Evolutionary conservation across 2,113 vertebrate species (phyloP).

Genomic region (Cottus gobio): DNA sequence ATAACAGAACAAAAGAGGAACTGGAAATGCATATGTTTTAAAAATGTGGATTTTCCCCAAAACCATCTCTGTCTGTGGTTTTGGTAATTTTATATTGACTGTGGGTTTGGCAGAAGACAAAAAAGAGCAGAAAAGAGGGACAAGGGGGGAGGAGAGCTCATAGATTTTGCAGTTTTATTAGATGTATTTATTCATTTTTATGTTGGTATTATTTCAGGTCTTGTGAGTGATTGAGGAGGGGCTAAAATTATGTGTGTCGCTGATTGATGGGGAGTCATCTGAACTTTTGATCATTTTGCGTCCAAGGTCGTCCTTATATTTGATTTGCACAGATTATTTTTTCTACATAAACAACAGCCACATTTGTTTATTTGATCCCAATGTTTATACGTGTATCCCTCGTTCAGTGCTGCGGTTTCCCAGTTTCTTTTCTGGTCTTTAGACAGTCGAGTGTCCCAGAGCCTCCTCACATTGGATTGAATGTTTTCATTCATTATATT

Average conservation of each 20-base stretch:
- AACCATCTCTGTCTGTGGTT: conserved; percentile 77
- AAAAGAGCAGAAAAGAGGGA: conserved; percentile 75
- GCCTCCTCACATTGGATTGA: not conserved
- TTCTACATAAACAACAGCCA: conserved; percentile 42
- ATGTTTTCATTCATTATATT: conserved; percentile 24
- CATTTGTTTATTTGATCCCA: conserved; percentile 54
- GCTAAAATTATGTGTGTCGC: conserved; percentile 18
- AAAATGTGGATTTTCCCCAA: conserved; percentile 79
- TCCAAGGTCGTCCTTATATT: conserved; percentile 23
- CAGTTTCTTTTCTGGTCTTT: not conserved
- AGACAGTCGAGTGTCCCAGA: conserved; percentile 3
- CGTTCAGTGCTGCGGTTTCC: conserved; percentile 11
- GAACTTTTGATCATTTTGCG: conserved; percentile 33
- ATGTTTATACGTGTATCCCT: conserved; percentile 17
- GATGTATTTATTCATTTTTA: conserved; percentile 83
- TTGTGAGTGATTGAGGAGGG: conserved; percentile 41
- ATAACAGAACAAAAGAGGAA: conserved; percentile 87
- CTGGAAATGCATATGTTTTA: conserved; percentile 87
- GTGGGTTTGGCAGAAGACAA: conserved; percentile 86
- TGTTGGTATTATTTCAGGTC: conserved; percentile 75
- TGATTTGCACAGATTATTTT: conserved; percentile 38
- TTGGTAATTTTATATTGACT: conserved; percentile 87
- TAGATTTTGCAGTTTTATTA: conserved; percentile 76
- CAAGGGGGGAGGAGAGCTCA: conserved; percentile 28
- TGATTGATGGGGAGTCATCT: conserved; percentile 54